Evolutionary conservation across 2,113 vertebrate genomes (phyloP), one percentile per base, ranked within the genome.

Genomic region (Hemicordylus capensis): DNA sequence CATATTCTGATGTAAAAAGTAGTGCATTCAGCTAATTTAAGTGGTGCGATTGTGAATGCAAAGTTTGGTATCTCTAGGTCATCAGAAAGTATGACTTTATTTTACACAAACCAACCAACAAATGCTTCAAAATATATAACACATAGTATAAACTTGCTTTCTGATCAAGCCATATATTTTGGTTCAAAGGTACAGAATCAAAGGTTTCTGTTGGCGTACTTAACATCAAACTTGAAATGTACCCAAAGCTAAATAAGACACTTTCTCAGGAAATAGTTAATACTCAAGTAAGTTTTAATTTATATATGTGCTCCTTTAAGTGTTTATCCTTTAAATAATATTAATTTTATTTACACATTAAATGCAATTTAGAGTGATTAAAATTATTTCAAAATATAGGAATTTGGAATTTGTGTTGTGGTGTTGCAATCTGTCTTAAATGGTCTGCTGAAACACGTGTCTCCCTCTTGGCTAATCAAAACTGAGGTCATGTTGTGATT

Each of bases 181-280:
- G 26, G 20, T 93, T 94, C 86, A 39, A 93, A 99, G 99, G 98
- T 90, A 98, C 97, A 90, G 99, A 99, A 95, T 97, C 97, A 90
- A 98, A 98, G 95, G 97, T 99, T 85, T 96, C 98, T 84, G 98
- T 97, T 89, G 99, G 99, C 81, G 95, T 99, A 95, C 95, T 99
- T 94, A 99, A 97, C 56, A 92, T 99, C 91, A 98, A 96, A 86
- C 95, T 99, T 93, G 98, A 99, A 95, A 95, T 99, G 84, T 98
- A 97, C 93, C 99, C 98, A 85, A 97, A 94, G 15, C 97, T 98
- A 77, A 95, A 73, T 81, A 97, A 97, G 87, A 95, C 87, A 0
- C 92, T 99, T 61, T 97, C 96, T 90, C 83, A 94, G 80, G 98
- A 99, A 92, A 94, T 99, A 93, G 96, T 98, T 90, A 97, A 92